phyloP scores from a whole-genome alignment of 2,888 invertebrate genomes.

The Orchesellides sinensis region DNA sequence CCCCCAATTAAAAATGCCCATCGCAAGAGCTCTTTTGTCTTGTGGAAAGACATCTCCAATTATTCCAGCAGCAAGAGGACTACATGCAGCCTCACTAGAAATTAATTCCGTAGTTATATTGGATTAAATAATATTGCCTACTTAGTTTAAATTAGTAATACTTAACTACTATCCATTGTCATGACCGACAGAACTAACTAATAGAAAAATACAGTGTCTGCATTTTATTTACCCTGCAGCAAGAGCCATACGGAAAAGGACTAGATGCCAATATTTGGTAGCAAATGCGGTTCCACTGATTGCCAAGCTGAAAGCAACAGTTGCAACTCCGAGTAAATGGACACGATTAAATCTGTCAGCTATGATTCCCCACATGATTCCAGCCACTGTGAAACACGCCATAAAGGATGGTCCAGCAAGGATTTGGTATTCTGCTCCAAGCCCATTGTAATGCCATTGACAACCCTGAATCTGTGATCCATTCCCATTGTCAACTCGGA shows the following conservation, averaged over 20 bases:
- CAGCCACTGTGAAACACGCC: slow-evolving; percentile 92
- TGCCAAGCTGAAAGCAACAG: slow-evolving; percentile 88
- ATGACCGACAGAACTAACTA: neutral
- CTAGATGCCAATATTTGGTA: slow-evolving; percentile 92
- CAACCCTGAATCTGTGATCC: slow-evolving; percentile 81
- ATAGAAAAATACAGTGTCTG: neutral
- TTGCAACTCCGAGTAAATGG: slow-evolving; percentile 85
- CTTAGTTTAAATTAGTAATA: neutral
- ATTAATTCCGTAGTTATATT: neutral
- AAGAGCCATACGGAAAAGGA: slow-evolving; percentile 89
- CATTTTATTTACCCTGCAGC: slow-evolving; percentile 86
- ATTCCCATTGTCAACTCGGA: slow-evolving; percentile 78
- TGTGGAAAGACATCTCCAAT: slow-evolving; percentile 82
- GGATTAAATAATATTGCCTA: neutral
- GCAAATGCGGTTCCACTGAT: slow-evolving; percentile 91
- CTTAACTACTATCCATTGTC: neutral
- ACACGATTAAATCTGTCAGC: slow-evolving; percentile 85
- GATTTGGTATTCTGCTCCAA: slow-evolving; percentile 94
- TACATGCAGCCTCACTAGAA: slow-evolving; percentile 88
- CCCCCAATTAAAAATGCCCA: slow-evolving; percentile 97
- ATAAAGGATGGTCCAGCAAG: slow-evolving; percentile 96
- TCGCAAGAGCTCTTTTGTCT: slow-evolving; percentile 87
- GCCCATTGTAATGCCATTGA: slow-evolving; percentile 95
- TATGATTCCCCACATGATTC: slow-evolving; percentile 89
- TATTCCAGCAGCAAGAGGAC: slow-evolving; percentile 90